Percentiles rank a stretch among this genome's conserved stretches.
phyloP scores from a whole-genome alignment of 2,888 invertebrate species.

The Metacarcinus magister region DNA sequence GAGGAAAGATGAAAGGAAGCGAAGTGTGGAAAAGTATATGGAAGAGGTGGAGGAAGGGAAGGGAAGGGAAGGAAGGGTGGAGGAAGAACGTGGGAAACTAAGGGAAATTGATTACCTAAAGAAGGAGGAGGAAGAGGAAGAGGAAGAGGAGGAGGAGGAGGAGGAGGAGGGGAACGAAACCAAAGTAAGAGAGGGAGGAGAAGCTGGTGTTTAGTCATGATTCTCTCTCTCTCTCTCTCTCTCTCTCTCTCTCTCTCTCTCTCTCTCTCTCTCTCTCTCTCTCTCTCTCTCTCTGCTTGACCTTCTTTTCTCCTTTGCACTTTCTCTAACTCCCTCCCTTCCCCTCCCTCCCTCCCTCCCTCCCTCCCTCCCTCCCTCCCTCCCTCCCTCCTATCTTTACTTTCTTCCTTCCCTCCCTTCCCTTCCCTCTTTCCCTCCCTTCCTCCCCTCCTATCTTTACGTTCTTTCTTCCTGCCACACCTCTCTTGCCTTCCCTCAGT shows the following conservation, averaged over 20 bases:
- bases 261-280: slow-evolving; percentile 26
- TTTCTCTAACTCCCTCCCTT: no score
- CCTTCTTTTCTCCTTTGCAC: not conserved
- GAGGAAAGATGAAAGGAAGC: not conserved
- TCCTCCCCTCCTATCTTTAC: not conserved
- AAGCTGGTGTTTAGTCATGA: not conserved
- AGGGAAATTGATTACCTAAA: no score
- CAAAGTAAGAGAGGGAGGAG: not conserved
- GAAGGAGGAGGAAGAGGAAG: not conserved
- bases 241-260: slow-evolving; percentile 26
- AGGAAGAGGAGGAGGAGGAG: not conserved
- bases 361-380: not conserved
- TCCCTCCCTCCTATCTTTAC: slow-evolving; percentile 34
- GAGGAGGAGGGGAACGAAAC: not conserved
- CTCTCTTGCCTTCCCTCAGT: not conserved
- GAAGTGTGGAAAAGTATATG: not conserved
- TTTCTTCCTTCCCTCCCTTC: slow-evolving; percentile 15
- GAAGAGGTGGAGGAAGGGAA: not conserved
- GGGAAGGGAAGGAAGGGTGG: not conserved
- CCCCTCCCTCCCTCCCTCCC: not conserved
- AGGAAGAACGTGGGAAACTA: not conserved
- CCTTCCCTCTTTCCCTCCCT: not conserved
- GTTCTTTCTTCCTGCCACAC: not conserved
- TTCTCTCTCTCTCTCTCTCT: slow-evolving; percentile 13
- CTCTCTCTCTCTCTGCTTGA: slow-evolving; percentile 26